phyloP scores from a whole-genome alignment of 2,797 vertebrate species.

The Pyrocephalus nanus region DNA sequence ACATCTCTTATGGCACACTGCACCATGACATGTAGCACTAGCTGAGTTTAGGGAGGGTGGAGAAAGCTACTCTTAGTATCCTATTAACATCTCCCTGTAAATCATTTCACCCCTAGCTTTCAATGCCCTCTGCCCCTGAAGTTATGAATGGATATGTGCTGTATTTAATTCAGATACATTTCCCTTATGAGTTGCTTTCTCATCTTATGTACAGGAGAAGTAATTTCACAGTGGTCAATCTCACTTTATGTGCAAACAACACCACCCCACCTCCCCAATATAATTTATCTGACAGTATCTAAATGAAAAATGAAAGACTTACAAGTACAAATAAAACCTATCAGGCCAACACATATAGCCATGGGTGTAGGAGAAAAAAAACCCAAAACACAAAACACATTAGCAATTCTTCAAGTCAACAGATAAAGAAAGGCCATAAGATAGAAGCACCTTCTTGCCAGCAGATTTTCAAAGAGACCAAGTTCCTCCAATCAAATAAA shows the following conservation, averaged over 20 bases:
- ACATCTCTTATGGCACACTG: not conserved
- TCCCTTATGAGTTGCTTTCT: not conserved
- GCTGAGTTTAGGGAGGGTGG: not conserved
- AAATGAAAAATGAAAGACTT: not conserved
- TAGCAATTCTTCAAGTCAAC: not conserved
- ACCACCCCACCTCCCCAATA: not conserved
- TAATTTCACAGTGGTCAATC: not conserved
- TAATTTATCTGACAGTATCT: not conserved
- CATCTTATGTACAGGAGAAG: not conserved
- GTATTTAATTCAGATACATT: not conserved
- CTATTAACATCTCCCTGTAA: not conserved
- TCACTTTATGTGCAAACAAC: not conserved
- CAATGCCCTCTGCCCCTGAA: not conserved
- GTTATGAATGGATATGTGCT: fast-evolving
- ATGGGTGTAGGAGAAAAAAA: not conserved
- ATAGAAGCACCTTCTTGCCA: not conserved
- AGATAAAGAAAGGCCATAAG: not conserved
- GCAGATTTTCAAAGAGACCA: not conserved
- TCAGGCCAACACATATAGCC: not conserved
- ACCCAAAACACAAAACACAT: not conserved
- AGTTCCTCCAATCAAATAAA: not conserved
- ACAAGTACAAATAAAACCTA: not conserved
- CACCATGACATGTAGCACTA: not conserved
- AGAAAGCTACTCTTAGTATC: not conserved
- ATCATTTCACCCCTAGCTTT: not conserved